These are phyloP conservation scores for Prinia subflava DNA, from an alignment of 2,113 vertebrate species.

Conservation along the genomic window DNA sequence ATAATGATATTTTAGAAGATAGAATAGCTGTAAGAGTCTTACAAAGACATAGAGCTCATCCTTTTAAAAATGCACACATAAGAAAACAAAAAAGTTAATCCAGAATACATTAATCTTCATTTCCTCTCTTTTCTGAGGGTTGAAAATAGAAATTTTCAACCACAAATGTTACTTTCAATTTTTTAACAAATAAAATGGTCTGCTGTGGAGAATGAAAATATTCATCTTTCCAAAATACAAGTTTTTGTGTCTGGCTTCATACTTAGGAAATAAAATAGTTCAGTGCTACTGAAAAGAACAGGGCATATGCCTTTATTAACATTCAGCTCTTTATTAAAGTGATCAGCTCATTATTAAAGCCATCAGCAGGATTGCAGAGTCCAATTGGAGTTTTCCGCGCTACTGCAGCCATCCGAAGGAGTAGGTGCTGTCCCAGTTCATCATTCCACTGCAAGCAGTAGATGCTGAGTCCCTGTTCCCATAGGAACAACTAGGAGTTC, in stretches of 20 bases:
- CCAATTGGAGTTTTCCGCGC: too few relatives aligned
- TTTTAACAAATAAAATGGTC: neutral
- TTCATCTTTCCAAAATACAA: neutral
- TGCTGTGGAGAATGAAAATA: neutral
- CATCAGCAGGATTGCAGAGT: too few relatives aligned
- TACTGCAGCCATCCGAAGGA: too few relatives aligned
- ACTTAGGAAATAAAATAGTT: neutral
- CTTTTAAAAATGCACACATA: neutral
- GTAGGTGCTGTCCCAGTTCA: too few relatives aligned
- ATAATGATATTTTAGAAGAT: slow-evolving; percentile 28
- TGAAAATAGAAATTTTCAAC: neutral
- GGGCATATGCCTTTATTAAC: too few relatives aligned
- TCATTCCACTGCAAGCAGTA: too few relatives aligned
- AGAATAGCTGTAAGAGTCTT: neutral
- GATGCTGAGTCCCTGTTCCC: too few relatives aligned
- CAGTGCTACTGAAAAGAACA: too few relatives aligned
- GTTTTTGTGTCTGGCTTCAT: neutral
- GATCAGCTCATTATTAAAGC: too few relatives aligned
- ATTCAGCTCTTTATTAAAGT: too few relatives aligned
- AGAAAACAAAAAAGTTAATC: neutral
- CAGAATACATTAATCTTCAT: neutral
- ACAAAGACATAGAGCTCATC: neutral
- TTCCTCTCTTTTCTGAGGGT: neutral
- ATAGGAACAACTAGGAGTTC: too few relatives aligned
- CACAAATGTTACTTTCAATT: neutral